Base-by-base conservation (phyloP, 2,888 invertebrate genomes). In the Dastarcus helophoroides region DNA sequence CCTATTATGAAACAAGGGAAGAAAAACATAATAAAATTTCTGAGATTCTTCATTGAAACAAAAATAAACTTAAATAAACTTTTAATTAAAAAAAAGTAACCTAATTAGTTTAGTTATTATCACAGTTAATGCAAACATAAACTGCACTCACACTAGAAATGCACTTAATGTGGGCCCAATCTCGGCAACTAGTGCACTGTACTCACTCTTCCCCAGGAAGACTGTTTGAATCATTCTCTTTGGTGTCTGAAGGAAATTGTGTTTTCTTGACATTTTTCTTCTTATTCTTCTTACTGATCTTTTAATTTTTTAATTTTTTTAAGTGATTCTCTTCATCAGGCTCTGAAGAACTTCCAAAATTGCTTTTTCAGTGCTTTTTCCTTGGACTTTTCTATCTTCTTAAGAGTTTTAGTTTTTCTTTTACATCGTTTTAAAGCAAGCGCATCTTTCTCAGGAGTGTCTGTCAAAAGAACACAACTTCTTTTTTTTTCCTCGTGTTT, bases 261-360 rank as follows among this genome's bases (percentile, higher is more conserved):
- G 26, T 25, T 11, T 25, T 11, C 6, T 11, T 25, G 11, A 25
- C 7, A 25, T 28, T 28, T 4, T 19, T 28, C 14, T 28, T 16
- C 28, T 28, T 16, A 5, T 19, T 28, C 14, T 28, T 16, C 28
- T 28, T 16, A 5, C 11, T 28, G 5, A 28, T 9, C 28, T 28
- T 28, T 28, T 28, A 16, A 28, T 28, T 16, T 16, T 16, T 28
- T 28, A 16, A 9, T 19, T 5, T 14, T 16, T 16, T 19, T 16
- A 9, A 28, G 17, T 28, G 28, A 28, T 28, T 17, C 28, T 28
- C 28, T 28, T 28, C 28, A 28, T 28, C 15, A 9, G 6, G 8
- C 28, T 28, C 7, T 28, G 28, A 19, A 7, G 16, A 28, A 19
- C 16, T 28, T 28, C 9, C 17, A 25, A 25, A 25, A 25, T 25